Evolutionary conservation across 2,797 vertebrate genomes (phyloP).

Genomic region (Dicrostonyx torquatus): DNA sequence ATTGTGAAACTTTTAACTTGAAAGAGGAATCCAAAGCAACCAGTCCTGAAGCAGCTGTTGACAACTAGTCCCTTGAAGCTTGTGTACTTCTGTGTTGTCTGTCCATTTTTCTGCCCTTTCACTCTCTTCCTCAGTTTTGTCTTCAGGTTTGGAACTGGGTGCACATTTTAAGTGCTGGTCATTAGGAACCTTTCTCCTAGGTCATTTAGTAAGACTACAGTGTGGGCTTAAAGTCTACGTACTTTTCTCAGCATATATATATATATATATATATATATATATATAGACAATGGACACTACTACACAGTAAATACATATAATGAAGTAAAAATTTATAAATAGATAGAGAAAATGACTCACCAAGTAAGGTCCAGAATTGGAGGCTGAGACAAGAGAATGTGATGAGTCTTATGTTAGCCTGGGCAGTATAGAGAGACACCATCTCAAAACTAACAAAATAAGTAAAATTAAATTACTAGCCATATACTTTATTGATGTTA

Average conservation of each 20-base stretch:
- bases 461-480: not conserved
- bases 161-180: too few relatives aligned
- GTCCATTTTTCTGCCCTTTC: not conserved
- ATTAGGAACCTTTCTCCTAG: not conserved
- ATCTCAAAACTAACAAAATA: not conserved
- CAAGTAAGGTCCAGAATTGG: too few relatives aligned
- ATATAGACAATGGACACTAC: not conserved
- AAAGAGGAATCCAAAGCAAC: not conserved
- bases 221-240: not conserved
- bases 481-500: not conserved
- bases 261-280: conserved; percentile 2
- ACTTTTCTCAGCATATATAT: not conserved
- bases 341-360: not conserved
- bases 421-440: not conserved
- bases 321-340: not conserved
- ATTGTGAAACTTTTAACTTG: not conserved
- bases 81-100: not conserved
- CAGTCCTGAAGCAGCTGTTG: not conserved
- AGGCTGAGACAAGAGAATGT: not conserved
- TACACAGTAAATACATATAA: not conserved
- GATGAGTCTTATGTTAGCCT: too few relatives aligned
- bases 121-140: not conserved
- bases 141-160: not conserved
- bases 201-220: not conserved
- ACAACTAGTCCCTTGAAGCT: not conserved